A percentile compares a stretch with the other conserved stretches of the same genome.
These are phyloP conservation scores for Mallotus villosus DNA, from an alignment of 2,797 vertebrate genomes.

Conservation along the genomic window DNA sequence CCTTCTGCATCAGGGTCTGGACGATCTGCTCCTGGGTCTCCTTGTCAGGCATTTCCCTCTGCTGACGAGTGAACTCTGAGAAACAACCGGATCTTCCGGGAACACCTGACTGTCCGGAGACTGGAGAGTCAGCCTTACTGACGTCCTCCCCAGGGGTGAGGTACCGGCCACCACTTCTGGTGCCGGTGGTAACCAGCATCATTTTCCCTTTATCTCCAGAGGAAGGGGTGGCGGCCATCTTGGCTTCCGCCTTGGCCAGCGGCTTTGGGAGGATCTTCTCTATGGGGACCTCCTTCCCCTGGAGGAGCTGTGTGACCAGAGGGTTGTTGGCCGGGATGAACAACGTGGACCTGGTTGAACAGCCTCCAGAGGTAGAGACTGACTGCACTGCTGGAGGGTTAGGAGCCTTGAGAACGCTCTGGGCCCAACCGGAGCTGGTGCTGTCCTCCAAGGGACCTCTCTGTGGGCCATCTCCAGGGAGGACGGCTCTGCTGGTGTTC, in stretches of 20 bases:
- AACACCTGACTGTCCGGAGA: conserved; percentile 61
- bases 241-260: conserved; percentile 77
- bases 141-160: conserved; percentile 28
- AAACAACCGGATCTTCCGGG: conserved; percentile 61
- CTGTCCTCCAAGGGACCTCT: conserved; percentile 11
- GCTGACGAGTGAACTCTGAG: conserved; percentile 64
- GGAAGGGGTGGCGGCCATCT: conserved; percentile 55
- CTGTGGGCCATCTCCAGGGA: conserved; percentile 39
- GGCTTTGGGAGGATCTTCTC: conserved; percentile 92
- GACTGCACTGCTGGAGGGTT: conserved; percentile 32
- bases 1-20: conserved; percentile 83
- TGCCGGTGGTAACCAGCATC: neutral
- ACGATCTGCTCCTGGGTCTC: conserved; percentile 86
- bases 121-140: conserved; percentile 59
- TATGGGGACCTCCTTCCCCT: conserved; percentile 90
- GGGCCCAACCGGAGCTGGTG: conserved; percentile 3
- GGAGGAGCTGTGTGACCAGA: conserved; percentile 91
- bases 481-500: conserved; percentile 27
- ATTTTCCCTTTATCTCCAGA: conserved; percentile 48
- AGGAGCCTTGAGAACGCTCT: conserved; percentile 26
- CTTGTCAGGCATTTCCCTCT: conserved; percentile 79
- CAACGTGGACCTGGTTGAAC: conserved; percentile 64
- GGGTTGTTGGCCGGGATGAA: conserved; percentile 93
- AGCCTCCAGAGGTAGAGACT: conserved; percentile 37
- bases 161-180: conserved; percentile 10